Conservation (phyloP, 2,113 vertebrate genomes). For the Sterna hirundo region DNA sequence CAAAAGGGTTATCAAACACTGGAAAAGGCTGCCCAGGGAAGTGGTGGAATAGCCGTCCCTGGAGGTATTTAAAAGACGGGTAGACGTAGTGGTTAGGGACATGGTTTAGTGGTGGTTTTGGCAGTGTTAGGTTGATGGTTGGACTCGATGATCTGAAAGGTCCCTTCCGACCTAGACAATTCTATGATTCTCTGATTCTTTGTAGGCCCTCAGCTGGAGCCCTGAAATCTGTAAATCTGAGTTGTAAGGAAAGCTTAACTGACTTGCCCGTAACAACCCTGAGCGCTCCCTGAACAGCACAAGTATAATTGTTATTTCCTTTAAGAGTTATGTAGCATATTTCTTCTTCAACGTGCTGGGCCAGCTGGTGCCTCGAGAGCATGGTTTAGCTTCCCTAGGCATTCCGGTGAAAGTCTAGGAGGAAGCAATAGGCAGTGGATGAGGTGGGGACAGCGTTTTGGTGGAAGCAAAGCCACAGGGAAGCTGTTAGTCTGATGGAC, state of each 20-base stretch:
- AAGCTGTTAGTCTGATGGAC: background rate
- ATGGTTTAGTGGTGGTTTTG: background rate
- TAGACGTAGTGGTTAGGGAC: background rate
- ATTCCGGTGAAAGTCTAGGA: background rate
- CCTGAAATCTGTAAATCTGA: background rate
- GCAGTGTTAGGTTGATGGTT: background rate
- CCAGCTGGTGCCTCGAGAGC: background rate
- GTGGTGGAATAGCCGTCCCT: background rate
- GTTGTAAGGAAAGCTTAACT: background rate
- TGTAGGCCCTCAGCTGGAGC: background rate
- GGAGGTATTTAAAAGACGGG: background rate
- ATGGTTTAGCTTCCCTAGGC: background rate
- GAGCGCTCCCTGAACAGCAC: background rate
- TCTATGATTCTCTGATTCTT: background rate
- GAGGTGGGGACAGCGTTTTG: accelerated
- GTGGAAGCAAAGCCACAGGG: background rate
- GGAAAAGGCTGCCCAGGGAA: background rate
- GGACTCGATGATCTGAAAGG: background rate
- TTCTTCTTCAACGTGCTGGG: background rate
- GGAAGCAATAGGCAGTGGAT: background rate
- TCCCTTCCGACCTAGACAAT: background rate
- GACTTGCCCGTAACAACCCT: background rate
- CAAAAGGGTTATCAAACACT: background rate
- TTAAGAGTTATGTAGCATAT: background rate
- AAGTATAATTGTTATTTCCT: background rate